Evolutionary conservation across 2,888 invertebrate genomes (phyloP).

Genomic region (Sarcophaga caerulescens): DNA sequence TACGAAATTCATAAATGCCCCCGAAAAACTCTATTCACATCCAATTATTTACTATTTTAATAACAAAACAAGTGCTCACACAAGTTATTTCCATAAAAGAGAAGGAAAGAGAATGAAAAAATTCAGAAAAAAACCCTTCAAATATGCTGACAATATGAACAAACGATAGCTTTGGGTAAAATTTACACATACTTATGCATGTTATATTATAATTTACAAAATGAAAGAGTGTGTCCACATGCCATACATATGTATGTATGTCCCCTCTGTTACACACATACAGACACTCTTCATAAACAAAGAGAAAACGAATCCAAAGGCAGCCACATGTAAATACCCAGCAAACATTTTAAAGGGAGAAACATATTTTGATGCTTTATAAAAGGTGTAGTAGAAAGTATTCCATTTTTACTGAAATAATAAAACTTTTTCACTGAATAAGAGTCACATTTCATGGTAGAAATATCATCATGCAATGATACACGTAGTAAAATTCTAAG

Average conservation of each 20-base stretch:
- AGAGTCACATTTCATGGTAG: too few species aligned
- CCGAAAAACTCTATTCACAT: too few species aligned
- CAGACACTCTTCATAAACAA: background rate
- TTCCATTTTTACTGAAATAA: too few species aligned
- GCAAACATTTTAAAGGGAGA: background rate
- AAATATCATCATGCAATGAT: too few species aligned
- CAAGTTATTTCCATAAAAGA: background rate
- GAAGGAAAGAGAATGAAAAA: background rate
- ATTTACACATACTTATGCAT: constrained; percentile 62
- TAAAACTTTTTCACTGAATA: too few species aligned
- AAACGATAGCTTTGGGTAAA: constrained; percentile 63
- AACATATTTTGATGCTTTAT: too few species aligned
- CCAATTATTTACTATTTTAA: too few species aligned
- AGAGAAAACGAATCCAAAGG: background rate
- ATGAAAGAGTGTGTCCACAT: too few species aligned
- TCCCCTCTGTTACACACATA: background rate
- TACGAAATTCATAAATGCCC: too few species aligned
- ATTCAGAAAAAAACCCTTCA: background rate
- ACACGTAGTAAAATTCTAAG: too few species aligned
- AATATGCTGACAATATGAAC: constrained; percentile 61
- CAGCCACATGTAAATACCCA: background rate
- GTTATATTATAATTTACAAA: constrained; percentile 7
- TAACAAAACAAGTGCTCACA: background rate
- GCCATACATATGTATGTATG: too few species aligned
- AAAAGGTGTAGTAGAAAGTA: too few species aligned